Evolutionary conservation across 2,888 invertebrate species (phyloP).

Genomic region (Cantharis rustica): DNA sequence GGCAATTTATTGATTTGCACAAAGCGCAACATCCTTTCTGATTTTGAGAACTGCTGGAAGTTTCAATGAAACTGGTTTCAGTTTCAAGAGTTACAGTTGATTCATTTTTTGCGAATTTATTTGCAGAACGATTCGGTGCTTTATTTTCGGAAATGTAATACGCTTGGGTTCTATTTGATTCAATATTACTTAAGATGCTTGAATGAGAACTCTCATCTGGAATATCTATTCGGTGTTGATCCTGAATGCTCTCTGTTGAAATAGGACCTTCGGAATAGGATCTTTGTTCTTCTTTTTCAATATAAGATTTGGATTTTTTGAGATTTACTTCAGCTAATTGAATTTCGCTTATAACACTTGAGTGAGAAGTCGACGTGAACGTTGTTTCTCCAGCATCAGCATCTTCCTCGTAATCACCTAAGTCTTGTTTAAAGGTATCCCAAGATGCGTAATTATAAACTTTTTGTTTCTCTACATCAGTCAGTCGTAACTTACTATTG

Average conservation of each 20-base stretch:
- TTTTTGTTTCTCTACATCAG: conserved; percentile 50
- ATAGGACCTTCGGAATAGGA: not conserved
- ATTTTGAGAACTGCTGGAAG: not conserved
- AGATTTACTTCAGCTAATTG: not conserved
- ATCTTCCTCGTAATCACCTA: not conserved
- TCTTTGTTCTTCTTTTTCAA: not conserved
- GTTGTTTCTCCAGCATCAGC: not conserved
- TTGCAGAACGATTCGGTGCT: not conserved
- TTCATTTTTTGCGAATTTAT: not conserved
- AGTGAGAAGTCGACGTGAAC: not conserved
- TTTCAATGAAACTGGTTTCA: conserved; percentile 15
- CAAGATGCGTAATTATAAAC: conserved; percentile 50
- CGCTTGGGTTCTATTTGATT: not conserved
- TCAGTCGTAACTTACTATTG: conserved; percentile 26
- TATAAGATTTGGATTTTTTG: not conserved
- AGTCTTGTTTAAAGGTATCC: conserved; percentile 41
- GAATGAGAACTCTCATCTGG: not conserved
- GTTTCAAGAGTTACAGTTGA: not conserved
- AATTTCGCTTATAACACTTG: conserved; percentile 5
- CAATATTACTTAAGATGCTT: not conserved
- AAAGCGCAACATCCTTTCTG: not conserved
- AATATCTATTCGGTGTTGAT: not conserved
- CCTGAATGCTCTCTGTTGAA: not conserved
- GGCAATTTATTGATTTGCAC: not conserved
- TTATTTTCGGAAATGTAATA: not conserved